phyloP scores from a whole-genome alignment of 2,797 vertebrate genomes.

The Sebastes paucispinis region DNA sequence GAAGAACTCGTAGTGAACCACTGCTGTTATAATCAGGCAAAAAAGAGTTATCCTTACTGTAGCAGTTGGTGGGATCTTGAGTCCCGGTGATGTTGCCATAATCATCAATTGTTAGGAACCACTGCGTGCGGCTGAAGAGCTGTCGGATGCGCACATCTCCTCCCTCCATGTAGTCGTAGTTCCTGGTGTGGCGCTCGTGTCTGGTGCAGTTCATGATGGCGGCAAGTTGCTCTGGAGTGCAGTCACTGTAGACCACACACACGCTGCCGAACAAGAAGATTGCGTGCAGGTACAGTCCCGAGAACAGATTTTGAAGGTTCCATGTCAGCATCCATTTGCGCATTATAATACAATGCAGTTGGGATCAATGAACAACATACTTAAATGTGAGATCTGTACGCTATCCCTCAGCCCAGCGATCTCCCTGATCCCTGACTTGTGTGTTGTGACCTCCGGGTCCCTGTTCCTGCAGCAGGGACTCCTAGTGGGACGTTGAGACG shows the following conservation, averaged over 20 bases:
- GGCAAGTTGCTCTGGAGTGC: conserved; percentile 94
- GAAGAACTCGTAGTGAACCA: background rate
- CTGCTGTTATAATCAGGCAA: background rate
- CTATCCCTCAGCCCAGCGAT: conserved; percentile 72
- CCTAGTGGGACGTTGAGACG: conserved; percentile 11
- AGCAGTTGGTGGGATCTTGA: conserved; percentile 93
- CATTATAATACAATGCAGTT: conserved; percentile 97
- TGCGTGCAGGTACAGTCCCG: conserved; percentile 93
- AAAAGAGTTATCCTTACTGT: conserved; percentile 88
- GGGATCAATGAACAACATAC: conserved; percentile 94
- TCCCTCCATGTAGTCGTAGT: conserved; percentile 99
- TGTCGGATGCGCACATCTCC: conserved; percentile 96
- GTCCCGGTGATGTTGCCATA: conserved; percentile 94
- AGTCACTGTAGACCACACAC: conserved; percentile 93
- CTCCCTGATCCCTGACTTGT: conserved; percentile 81
- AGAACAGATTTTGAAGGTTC: conserved; percentile 96
- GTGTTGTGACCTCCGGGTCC: conserved; percentile 77
- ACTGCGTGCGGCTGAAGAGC: conserved; percentile 97
- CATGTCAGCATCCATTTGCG: conserved; percentile 98
- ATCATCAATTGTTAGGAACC: conserved; percentile 97
- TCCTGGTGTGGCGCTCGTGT: conserved; percentile 95
- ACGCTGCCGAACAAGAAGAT: conserved; percentile 91
- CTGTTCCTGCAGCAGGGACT: conserved; percentile 42
- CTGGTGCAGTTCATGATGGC: conserved; percentile 96
- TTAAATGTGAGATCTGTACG: conserved; percentile 87